These are phyloP conservation scores for Habropoda laboriosa DNA, from an alignment of 1,140 invertebrate species.

Conservation along the genomic window DNA sequence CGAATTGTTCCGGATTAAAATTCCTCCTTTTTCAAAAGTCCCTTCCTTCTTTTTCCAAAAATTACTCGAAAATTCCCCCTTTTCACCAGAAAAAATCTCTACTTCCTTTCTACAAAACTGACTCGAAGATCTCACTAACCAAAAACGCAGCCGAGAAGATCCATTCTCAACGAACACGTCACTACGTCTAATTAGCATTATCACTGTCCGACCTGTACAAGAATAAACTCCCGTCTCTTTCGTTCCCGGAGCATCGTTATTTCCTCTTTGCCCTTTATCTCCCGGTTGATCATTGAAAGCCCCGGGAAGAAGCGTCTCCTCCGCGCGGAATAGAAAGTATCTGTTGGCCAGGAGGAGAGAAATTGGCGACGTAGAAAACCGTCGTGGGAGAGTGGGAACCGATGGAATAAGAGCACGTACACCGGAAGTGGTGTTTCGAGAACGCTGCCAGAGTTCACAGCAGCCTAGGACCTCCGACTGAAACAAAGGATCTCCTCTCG, in stretches of 20 bases:
- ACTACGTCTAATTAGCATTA: no score
- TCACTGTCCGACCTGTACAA: no score
- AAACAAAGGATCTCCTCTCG: slow-evolving; percentile 53
- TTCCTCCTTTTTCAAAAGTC: no score
- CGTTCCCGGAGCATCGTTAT: neutral
- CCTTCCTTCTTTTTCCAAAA: no score
- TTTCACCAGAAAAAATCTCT: no score
- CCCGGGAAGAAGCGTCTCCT: slow-evolving; percentile 1
- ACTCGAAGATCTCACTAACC: no score
- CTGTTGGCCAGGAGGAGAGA: neutral
- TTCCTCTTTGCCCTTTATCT: neutral
- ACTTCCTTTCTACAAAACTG: no score
- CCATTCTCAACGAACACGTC: no score
- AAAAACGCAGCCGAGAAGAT: no score
- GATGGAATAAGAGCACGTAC: slow-evolving; percentile 46
- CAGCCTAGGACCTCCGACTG: slow-evolving; percentile 7
- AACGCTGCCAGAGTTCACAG: neutral
- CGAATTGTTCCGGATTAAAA: no score
- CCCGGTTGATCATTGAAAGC: slow-evolving; percentile 33
- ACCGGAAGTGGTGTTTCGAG: slow-evolving; percentile 32
- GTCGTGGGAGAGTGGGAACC: neutral
- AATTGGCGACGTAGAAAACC: neutral
- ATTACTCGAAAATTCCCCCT: no score
- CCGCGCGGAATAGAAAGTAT: slow-evolving; percentile 25
- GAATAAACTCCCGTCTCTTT: neutral